These are phyloP conservation scores for Drosophila athabasca DNA, from an alignment of 1,140 invertebrate species.

Conservation along the genomic window DNA sequence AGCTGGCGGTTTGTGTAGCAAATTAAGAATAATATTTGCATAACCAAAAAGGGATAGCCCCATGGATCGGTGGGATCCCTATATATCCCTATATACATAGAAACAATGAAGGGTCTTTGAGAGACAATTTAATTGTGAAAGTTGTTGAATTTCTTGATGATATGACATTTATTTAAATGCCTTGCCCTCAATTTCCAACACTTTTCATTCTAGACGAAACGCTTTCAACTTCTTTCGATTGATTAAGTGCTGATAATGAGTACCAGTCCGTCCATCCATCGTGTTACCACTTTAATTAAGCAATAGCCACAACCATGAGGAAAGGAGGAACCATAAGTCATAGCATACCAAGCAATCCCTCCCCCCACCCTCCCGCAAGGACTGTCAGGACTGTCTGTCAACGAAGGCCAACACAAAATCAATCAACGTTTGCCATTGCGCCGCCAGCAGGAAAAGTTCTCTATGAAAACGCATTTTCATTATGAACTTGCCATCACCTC, in stretches of 20 bases:
- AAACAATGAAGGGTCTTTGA: too few relatives aligned
- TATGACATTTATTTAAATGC: too few relatives aligned
- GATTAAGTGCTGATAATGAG: conserved; percentile 5
- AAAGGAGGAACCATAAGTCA: conserved; percentile 50
- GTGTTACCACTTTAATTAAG: conserved; percentile 58
- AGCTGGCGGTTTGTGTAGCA: neutral
- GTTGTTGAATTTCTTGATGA: too few relatives aligned
- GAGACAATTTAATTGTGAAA: too few relatives aligned
- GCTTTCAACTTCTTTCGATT: conserved; percentile 1
- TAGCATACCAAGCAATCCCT: neutral
- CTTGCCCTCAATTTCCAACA: too few relatives aligned
- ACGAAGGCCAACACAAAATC: conserved; percentile 57
- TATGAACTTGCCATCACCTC: conserved; percentile 32
- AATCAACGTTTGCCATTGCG: conserved; percentile 61
- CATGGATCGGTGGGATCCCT: too few relatives aligned
- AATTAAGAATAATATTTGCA: conserved; percentile 29
- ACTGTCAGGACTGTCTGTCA: conserved; percentile 62
- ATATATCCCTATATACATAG: too few relatives aligned
- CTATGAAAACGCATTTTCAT: conserved; percentile 69
- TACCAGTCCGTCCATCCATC: conserved; percentile 1
- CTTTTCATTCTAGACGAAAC: neutral
- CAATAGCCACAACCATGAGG: conserved; percentile 35
- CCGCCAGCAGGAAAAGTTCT: conserved; percentile 30
- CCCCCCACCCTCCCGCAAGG: neutral
- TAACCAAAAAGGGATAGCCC: neutral